phyloP scores from a whole-genome alignment of 2,888 invertebrate genomes.

The Aquatica leii region DNA sequence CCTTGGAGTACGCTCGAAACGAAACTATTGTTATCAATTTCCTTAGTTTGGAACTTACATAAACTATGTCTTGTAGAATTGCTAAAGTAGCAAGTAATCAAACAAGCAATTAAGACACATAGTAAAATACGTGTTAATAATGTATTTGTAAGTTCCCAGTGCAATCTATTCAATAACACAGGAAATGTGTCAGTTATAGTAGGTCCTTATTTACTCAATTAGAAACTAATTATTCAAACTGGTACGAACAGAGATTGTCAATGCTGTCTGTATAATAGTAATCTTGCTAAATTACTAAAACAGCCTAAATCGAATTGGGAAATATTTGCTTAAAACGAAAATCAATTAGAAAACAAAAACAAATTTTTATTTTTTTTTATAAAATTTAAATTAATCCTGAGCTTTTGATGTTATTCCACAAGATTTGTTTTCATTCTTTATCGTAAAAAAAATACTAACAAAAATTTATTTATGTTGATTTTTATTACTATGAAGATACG shows the following conservation, averaged over 20 bases:
- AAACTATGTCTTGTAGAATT: background rate
- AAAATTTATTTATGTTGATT: too few relatives aligned
- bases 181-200: slow-evolving; percentile 15
- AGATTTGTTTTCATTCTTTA: too few relatives aligned
- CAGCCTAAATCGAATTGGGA: slow-evolving; percentile 6
- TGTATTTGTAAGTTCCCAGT: slow-evolving; percentile 19
- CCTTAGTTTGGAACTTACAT: background rate
- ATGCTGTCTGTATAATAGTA: slow-evolving; percentile 7
- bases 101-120: slow-evolving; percentile 11
- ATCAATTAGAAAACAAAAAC: slow-evolving; percentile 8
- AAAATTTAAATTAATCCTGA: slow-evolving; percentile 14
- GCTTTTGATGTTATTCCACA: too few relatives aligned
- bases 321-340: slow-evolving; percentile 12
- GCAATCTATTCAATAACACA: slow-evolving; percentile 24
- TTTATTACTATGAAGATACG: too few relatives aligned
- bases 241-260: slow-evolving; percentile 26
- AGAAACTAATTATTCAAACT: slow-evolving; percentile 34
- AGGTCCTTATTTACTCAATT: slow-evolving; percentile 32
- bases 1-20: background rate
- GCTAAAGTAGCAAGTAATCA: slow-evolving; percentile 4
- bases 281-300: background rate
- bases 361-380: slow-evolving; percentile 5
- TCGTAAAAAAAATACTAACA: too few relatives aligned
- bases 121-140: slow-evolving; percentile 17
- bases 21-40: slow-evolving; percentile 13